Evolutionary conservation across 92 coral and sea anemone genomes (phyloP).

Genomic region (Meandrina meandrites): DNA sequence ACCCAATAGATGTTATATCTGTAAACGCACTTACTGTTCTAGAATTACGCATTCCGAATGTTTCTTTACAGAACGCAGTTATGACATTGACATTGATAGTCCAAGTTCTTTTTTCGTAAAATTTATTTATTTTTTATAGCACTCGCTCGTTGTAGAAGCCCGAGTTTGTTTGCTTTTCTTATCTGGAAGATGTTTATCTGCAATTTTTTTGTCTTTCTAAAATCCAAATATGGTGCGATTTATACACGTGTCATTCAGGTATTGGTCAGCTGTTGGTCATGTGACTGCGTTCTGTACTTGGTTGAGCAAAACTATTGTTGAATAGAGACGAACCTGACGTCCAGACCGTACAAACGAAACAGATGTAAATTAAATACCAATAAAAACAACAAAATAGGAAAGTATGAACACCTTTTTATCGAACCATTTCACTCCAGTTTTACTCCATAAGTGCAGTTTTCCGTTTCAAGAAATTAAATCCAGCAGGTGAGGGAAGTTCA

Average conservation of each 20-base stretch:
- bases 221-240: not conserved
- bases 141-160: not conserved
- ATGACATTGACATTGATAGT: too few species aligned
- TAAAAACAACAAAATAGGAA: not conserved
- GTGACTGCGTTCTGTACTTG: slow-evolving; percentile 22
- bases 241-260: not conserved
- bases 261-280: not conserved
- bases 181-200: too few species aligned
- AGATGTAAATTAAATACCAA: not conserved
- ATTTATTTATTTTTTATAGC: slow-evolving; percentile 18
- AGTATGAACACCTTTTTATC: not conserved
- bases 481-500: too few species aligned
- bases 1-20: not conserved
- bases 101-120: not conserved
- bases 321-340: not conserved
- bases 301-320: not conserved
- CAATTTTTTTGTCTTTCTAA: not conserved
- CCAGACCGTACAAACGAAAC: not conserved
- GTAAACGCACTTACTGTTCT: not conserved
- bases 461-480: not conserved
- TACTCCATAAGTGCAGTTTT: not conserved
- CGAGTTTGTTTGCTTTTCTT: not conserved
- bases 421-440: not conserved
- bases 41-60: not conserved
- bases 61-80: slow-evolving; percentile 9